Percentiles rank a stretch among this genome's conserved stretches.
These are phyloP conservation scores for Takifugu ocellatus DNA, from an alignment of 2,797 vertebrate genomes.

Conservation along the genomic window DNA sequence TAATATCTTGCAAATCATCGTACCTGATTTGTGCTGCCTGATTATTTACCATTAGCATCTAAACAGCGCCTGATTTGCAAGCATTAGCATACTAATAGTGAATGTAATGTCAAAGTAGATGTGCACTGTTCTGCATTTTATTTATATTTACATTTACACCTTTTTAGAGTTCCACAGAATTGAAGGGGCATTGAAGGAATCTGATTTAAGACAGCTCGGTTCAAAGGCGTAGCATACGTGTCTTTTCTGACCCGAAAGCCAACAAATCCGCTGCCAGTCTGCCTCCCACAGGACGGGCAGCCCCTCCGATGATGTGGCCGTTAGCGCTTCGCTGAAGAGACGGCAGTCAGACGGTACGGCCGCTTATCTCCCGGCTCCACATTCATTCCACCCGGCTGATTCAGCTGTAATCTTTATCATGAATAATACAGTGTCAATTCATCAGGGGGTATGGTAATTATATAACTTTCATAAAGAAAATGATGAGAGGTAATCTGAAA, in stretches of 20 bases:
- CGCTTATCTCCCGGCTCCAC: slow-evolving; percentile 40
- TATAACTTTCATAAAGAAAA: slow-evolving; percentile 23
- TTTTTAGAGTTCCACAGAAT: too few relatives aligned
- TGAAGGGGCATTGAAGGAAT: too few relatives aligned
- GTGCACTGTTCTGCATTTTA: too few relatives aligned
- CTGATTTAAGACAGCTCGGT: too few relatives aligned
- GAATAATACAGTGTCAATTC: slow-evolving; percentile 40
- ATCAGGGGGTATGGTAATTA: slow-evolving; percentile 40
- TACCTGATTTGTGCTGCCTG: too few relatives aligned
- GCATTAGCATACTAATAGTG: too few relatives aligned
- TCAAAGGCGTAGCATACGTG: too few relatives aligned
- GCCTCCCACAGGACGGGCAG: slow-evolving; percentile 5
- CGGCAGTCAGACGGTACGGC: slow-evolving; percentile 25
- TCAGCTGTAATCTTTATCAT: slow-evolving; percentile 43
- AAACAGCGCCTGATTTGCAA: too few relatives aligned
- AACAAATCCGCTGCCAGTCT: not conserved
- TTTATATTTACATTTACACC: too few relatives aligned
- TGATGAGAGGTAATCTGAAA: slow-evolving; percentile 23
- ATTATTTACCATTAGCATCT: too few relatives aligned
- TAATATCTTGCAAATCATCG: too few relatives aligned
- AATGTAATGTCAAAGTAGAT: too few relatives aligned
- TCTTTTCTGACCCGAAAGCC: slow-evolving; percentile 6
- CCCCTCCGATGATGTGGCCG: slow-evolving; percentile 10
- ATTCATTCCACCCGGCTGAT: slow-evolving; percentile 36
- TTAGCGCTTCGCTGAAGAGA: slow-evolving; percentile 28